A percentile compares a stretch with the other conserved stretches of the same genome.
These are phyloP conservation scores for Aphaenogaster rudis DNA, from an alignment of 1,140 invertebrate species.

Conservation along the genomic window DNA sequence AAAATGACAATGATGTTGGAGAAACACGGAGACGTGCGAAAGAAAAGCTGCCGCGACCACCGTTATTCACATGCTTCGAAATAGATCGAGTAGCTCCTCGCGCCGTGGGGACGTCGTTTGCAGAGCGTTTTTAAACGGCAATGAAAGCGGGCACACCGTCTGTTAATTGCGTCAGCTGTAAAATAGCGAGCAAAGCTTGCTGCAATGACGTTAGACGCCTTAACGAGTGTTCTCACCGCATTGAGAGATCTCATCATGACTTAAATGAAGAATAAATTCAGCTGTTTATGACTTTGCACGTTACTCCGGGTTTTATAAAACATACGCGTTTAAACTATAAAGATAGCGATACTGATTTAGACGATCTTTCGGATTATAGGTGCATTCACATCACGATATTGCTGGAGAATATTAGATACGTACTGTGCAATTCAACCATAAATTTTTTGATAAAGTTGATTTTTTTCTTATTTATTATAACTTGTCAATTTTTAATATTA, in stretches of 20 bases:
- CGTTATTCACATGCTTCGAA: conserved; percentile 36
- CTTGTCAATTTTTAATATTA: background rate
- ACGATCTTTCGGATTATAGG: background rate
- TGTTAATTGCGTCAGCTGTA: conserved; percentile 16
- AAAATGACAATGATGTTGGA: background rate
- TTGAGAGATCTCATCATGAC: background rate
- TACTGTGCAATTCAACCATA: background rate
- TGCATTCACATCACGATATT: background rate
- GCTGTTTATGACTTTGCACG: background rate
- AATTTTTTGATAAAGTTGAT: background rate
- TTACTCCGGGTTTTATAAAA: background rate
- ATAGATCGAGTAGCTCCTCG: conserved; percentile 1
- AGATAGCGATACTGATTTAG: background rate
- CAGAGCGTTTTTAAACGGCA: conserved; percentile 37
- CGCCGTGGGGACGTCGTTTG: background rate
- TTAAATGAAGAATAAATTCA: conserved; percentile 4
- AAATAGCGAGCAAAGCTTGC: conserved; percentile 1
- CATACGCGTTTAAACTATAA: background rate
- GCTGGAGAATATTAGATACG: background rate
- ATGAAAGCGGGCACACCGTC: background rate
- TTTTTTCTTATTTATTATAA: background rate
- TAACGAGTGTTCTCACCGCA: background rate
- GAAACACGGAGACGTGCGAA: background rate
- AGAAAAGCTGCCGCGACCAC: conserved; percentile 35
- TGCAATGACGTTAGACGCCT: background rate